Conservation (phyloP, 2,888 invertebrate genomes). For the Pyrochroa serraticornis region DNA sequence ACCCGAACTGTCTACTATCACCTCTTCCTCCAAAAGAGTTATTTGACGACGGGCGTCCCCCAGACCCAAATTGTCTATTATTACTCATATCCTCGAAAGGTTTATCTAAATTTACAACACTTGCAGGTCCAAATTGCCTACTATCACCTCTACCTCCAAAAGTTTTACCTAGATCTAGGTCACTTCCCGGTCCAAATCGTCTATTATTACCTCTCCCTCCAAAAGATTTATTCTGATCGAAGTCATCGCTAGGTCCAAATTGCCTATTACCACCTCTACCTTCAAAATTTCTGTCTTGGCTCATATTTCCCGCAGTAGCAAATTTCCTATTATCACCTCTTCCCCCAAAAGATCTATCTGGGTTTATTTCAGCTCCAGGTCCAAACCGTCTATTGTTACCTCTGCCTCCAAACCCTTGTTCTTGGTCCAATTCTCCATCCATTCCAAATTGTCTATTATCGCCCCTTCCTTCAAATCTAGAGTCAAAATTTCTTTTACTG, state of each 20-base stretch:
- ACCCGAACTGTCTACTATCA: neutral
- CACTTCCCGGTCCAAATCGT: conserved; percentile 17
- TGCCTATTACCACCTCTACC: neutral
- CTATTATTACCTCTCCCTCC: conserved; percentile 2
- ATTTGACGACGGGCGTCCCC: too few relatives aligned
- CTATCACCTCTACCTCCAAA: conserved; percentile 2
- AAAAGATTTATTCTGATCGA: neutral
- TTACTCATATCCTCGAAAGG: neutral
- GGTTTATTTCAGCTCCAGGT: conserved; percentile 2
- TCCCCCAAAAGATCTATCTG: neutral
- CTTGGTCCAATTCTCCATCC: conserved; percentile 19
- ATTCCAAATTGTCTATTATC: conserved; percentile 13
- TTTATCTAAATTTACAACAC: neutral
- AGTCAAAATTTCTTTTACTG: conserved; percentile 6
- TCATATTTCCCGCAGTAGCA: neutral
- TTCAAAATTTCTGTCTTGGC: too few relatives aligned
- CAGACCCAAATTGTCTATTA: conserved; percentile 3
- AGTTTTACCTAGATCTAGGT: conserved; percentile 12
- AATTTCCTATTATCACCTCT: neutral
- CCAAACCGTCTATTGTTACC: neutral
- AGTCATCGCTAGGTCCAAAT: neutral
- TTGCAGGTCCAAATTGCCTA: neutral
- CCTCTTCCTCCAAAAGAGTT: too few relatives aligned
- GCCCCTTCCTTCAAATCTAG: conserved; percentile 6
- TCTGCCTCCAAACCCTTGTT: conserved; percentile 4